A percentile compares a stretch with the other conserved stretches of the same genome.
phyloP scores from a whole-genome alignment of 2,888 invertebrate species.

The Sepiola atlantica region DNA sequence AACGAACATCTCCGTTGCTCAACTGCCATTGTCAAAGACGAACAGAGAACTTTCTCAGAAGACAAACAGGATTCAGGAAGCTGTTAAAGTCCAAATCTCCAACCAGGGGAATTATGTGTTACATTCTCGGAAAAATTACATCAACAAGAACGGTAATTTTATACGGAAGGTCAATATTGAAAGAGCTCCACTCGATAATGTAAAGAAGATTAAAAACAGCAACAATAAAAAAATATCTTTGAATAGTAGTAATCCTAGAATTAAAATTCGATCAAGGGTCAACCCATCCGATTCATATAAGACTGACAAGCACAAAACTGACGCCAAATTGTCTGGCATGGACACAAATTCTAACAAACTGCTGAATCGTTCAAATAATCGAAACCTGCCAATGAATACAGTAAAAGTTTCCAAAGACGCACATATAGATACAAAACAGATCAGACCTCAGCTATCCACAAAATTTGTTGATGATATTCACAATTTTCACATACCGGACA shows the following conservation, averaged over 20 bases:
- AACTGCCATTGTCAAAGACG: background rate
- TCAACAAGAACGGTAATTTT: background rate
- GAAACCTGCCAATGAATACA: background rate
- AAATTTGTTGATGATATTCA: slow-evolving; percentile 43
- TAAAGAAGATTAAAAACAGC: background rate
- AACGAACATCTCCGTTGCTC: background rate
- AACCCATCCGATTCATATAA: background rate
- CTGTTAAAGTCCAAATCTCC: background rate
- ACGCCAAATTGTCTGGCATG: background rate
- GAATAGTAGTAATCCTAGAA: background rate
- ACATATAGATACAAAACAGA: background rate
- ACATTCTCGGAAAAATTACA: background rate
- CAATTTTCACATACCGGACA: slow-evolving; percentile 38
- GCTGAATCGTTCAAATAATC: background rate
- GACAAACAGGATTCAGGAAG: background rate
- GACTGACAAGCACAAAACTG: background rate
- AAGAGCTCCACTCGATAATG: background rate
- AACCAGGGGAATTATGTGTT: background rate
- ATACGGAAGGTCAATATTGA: background rate
- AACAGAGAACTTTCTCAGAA: background rate
- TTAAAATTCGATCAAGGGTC: background rate
- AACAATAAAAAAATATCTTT: background rate
- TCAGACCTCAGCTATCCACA: background rate
- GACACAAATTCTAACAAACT: background rate
- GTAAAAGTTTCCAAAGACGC: background rate